These are phyloP conservation scores for Centropristis striata DNA, from an alignment of 2,113 vertebrate species.

Conservation along the genomic window DNA sequence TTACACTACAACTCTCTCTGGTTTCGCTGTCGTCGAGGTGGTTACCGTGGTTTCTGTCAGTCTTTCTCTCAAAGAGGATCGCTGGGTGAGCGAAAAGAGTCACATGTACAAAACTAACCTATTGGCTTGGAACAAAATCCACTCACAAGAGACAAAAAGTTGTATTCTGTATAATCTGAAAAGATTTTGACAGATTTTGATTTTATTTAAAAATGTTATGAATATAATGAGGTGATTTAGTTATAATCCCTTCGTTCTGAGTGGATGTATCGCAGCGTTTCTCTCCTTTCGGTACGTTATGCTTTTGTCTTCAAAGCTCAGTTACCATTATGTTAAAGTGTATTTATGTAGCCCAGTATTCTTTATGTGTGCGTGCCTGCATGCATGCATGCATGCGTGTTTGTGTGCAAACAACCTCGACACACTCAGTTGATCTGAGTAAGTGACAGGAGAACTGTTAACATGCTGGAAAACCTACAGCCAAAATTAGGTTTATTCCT, in stretches of 20 bases:
- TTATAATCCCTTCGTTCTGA: slow-evolving; percentile 32
- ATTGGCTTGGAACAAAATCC: not conserved
- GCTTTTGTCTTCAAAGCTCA: slow-evolving; percentile 13
- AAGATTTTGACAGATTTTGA: slow-evolving; percentile 41
- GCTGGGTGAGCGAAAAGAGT: slow-evolving; percentile 19
- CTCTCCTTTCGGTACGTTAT: slow-evolving; percentile 1
- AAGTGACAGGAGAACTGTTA: slow-evolving; percentile 26
- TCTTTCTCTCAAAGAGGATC: not conserved
- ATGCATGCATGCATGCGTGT: not conserved
- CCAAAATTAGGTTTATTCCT: slow-evolving; percentile 5
- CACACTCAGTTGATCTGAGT: slow-evolving; percentile 26
- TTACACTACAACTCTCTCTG: slow-evolving; percentile 27
- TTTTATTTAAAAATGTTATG: slow-evolving; percentile 30
- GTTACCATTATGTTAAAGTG: not conserved
- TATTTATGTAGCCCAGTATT: not conserved
- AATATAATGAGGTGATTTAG: slow-evolving; percentile 42
- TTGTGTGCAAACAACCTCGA: not conserved
- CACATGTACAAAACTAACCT: slow-evolving; percentile 10
- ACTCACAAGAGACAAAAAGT: not conserved
- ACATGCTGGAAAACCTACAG: slow-evolving; percentile 26
- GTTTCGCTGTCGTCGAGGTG: not conserved
- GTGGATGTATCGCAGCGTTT: slow-evolving; percentile 10
- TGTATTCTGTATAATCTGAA: slow-evolving; percentile 43
- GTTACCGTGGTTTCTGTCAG: not conserved
- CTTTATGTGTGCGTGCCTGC: not conserved